Percentiles rank a stretch among this genome's conserved stretches.
These are phyloP conservation scores for Ditula angustiorana DNA, from an alignment of 2,888 invertebrate genomes.

Conservation along the genomic window DNA sequence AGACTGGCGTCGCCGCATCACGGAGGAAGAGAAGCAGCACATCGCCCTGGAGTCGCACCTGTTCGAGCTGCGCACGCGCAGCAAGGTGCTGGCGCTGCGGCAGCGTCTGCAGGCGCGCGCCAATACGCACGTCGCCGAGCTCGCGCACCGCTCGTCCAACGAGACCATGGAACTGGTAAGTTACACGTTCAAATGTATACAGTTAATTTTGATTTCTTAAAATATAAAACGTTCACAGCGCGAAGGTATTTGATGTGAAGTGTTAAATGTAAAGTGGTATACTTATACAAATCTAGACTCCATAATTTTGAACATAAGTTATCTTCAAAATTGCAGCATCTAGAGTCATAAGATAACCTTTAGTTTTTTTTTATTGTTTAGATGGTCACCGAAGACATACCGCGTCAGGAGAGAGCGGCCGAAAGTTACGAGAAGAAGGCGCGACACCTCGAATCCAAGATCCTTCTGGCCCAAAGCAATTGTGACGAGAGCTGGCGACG, in stretches of 20 bases:
- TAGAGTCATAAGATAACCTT: no score
- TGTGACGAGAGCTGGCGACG: conserved; percentile 65
- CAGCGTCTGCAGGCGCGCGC: conserved; percentile 66
- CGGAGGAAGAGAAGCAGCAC: conserved; percentile 47
- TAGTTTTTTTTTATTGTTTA: conserved; percentile 47
- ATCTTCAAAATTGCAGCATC: no score
- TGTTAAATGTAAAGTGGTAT: no score
- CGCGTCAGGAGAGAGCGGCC: conserved; percentile 71
- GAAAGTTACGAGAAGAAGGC: conserved; percentile 71
- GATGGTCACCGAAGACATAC: conserved; percentile 76
- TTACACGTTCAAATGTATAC: no score
- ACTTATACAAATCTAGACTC: no score
- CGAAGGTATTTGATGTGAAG: no score
- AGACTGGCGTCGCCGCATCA: conserved; percentile 64
- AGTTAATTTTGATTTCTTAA: no score
- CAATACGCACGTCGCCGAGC: conserved; percentile 61
- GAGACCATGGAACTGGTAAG: conserved; percentile 72
- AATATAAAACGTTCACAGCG: no score
- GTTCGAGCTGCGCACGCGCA: conserved; percentile 59
- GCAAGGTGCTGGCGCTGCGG: conserved; percentile 69
- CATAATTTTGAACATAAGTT: no score
- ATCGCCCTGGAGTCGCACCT: conserved; percentile 51
- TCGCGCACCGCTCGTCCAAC: conserved; percentile 72
- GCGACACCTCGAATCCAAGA: conserved; percentile 61
- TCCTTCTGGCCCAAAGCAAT: conserved; percentile 61